Conservation (phyloP, 64 coral and sea anemone species). For the Porites australiensis region DNA sequence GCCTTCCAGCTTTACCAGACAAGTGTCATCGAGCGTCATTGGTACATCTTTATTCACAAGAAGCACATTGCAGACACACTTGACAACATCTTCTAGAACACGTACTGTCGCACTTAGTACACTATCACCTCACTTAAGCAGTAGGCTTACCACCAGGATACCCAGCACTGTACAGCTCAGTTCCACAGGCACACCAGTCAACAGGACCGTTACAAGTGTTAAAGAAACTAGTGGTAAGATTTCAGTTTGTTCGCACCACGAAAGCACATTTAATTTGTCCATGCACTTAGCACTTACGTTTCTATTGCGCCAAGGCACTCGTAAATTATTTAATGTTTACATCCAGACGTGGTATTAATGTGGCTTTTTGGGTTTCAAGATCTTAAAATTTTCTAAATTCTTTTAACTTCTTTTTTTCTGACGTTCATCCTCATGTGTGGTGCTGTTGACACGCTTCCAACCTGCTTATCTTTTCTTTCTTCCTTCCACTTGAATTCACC, state of each 20-base stretch:
- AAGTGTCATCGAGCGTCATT: not conserved
- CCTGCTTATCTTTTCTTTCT: not conserved
- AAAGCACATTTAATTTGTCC: not conserved
- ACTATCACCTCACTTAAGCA: not conserved
- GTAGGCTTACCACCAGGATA: not conserved
- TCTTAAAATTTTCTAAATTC: not conserved
- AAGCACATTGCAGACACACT: not conserved
- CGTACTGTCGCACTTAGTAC: not conserved
- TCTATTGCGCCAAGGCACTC: not conserved
- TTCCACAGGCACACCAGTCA: slow-evolving; percentile 15
- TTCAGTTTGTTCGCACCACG: slow-evolving; percentile 6
- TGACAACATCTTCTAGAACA: not conserved
- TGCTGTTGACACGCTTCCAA: not conserved
- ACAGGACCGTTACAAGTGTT: not conserved
- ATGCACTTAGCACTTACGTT: not conserved
- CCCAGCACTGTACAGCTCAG: not conserved
- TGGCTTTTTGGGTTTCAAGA: not conserved
- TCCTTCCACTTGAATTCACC: not conserved
- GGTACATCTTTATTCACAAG: not conserved
- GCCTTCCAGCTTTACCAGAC: not conserved
- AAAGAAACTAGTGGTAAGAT: slow-evolving; percentile 17
- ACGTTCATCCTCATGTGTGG: not conserved
- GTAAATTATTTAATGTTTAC: not conserved
- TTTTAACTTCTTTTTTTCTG: no score
- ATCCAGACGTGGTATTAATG: not conserved